These are phyloP conservation scores for Xenus cinereus DNA, from an alignment of 2,113 vertebrate genomes.

Conservation along the genomic window DNA sequence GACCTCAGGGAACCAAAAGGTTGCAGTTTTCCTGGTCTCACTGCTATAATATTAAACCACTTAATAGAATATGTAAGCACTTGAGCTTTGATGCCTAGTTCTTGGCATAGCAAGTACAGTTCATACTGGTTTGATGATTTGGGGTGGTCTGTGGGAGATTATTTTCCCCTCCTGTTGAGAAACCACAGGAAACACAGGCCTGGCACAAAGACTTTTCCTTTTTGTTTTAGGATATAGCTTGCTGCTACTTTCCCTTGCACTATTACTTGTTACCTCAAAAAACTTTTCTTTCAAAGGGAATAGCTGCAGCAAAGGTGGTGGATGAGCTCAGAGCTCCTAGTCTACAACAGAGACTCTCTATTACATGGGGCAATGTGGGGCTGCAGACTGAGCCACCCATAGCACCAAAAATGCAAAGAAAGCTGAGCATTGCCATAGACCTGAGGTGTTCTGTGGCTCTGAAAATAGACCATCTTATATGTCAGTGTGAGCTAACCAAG, in stretches of 20 bases:
- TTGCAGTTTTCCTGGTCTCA: slow-evolving; percentile 26
- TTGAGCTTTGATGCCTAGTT: slow-evolving; percentile 45
- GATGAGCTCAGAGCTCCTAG: not conserved
- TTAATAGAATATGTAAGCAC: slow-evolving; percentile 60
- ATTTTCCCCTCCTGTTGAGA: slow-evolving; percentile 38
- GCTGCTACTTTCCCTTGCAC: slow-evolving; percentile 7
- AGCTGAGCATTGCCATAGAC: not conserved
- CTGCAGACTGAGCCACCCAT: not conserved
- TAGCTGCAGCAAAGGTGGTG: not conserved
- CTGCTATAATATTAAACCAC: slow-evolving; percentile 46
- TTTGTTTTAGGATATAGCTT: not conserved
- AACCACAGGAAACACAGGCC: slow-evolving; percentile 5
- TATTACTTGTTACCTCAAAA: not conserved
- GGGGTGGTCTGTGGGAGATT: slow-evolving; percentile 49
- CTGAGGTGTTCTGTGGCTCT: not conserved
- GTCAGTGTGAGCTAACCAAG: not conserved
- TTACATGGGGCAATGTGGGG: too few relatives aligned
- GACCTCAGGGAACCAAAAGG: slow-evolving; percentile 11
- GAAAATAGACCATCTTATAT: not conserved
- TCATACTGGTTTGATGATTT: slow-evolving; percentile 43
- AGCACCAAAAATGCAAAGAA: not conserved
- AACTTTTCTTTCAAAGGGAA: not conserved
- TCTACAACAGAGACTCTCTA: not conserved
- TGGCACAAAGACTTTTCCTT: not conserved
- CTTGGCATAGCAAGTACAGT: not conserved